Evolutionary conservation across 2,888 invertebrate genomes (phyloP), one percentile per base, ranked within the genome.

Genomic region (Pegoplata infirma): DNA sequence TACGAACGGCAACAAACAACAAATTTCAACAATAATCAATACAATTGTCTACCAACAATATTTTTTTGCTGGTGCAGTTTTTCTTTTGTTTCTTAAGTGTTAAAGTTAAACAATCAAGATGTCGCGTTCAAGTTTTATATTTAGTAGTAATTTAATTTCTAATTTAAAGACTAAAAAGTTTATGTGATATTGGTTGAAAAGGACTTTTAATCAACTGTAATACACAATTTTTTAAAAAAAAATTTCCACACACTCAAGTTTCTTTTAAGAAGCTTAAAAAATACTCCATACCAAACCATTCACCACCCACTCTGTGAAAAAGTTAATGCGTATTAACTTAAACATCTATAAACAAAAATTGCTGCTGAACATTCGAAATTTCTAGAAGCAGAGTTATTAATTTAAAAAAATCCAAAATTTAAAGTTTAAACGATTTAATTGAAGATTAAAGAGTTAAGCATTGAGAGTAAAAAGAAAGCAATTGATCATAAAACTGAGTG

Each of bases 151-250:
- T 83, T 84, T 83, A 73, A 81, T 81, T 78, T 82, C 78, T 59
- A 82, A 82, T 83, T 84, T 84, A 87, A 82, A 87, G 87, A 87
- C 87, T 87, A 87, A 84, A 86, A 85, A 85, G 84, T 85, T 83
- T 81, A 80, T 84, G 84, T 84, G 84, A 83, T 84, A 83, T 84
- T 84, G 80, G 81, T 81, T 83, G 78, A 81, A 82, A 82, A 68
- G 23, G 16, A 67, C 28, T 16, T 63, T 76, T 69, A 56, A 49
- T 69, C 46, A 59, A 53, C 53, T 28, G 36, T 64, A 61, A 53
- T 55, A 49, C n/a, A 40, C n/a, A 40, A 40, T 40, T 40, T 40
- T 12, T 40, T 25, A 5, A n/a, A n/a, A n/a, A 47, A 14, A 49
- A 78, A 25, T 49, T 58, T 49, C 36, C 21, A 23, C 58, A 10